A percentile compares a stretch with the other conserved stretches of the same genome.
phyloP scores from a whole-genome alignment of 2,113 vertebrate species.

The Globicephala melas region DNA sequence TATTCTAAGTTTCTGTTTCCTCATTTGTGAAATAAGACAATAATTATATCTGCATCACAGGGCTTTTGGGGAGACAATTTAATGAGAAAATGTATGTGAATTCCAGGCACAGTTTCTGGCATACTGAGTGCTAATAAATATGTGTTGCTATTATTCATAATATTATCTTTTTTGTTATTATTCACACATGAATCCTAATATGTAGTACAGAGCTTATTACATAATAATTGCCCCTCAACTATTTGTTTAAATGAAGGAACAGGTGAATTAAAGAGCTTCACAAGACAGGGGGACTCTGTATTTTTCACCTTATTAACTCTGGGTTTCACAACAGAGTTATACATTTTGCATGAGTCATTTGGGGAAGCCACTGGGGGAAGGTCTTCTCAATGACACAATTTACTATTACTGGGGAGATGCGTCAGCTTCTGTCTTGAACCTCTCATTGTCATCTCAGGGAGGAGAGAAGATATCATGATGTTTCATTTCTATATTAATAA shows the following conservation, averaged over 20 bases:
- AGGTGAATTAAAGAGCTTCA: not conserved
- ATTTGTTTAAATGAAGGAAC: not conserved
- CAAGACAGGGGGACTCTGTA: not conserved
- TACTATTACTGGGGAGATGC: not conserved
- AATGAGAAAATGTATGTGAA: not conserved
- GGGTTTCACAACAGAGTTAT: not conserved
- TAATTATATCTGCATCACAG: not conserved
- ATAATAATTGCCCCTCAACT: not conserved
- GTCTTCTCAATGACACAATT: not conserved
- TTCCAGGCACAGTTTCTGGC: not conserved
- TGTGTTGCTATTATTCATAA: not conserved
- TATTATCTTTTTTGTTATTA: not conserved
- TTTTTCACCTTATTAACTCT: not conserved
- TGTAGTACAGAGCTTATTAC: not conserved
- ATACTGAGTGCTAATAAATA: not conserved
- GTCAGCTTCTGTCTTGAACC: not conserved
- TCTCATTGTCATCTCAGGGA: not conserved
- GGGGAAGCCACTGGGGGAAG: not conserved
- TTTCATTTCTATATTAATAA: not conserved
- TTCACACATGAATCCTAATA: not conserved
- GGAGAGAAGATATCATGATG: not conserved
- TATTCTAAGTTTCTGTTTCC: not conserved
- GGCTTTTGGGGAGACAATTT: not conserved
- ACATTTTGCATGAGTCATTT: not conserved
- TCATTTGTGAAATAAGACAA: not conserved